These are phyloP conservation scores for Xestia c-nigrum DNA, from an alignment of 2,888 invertebrate genomes.

Conservation along the genomic window DNA sequence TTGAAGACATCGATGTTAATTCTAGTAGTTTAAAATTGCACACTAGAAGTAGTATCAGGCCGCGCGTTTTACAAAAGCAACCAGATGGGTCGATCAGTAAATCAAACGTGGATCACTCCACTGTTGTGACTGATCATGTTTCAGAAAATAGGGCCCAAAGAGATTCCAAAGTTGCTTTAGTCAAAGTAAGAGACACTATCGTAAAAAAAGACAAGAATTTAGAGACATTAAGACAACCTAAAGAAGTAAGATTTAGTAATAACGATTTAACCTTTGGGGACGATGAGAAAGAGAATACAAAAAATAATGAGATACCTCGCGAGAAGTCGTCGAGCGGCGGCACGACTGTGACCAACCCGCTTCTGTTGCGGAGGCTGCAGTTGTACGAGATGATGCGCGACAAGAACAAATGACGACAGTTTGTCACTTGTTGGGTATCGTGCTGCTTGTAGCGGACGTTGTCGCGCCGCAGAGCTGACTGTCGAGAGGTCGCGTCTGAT, in stretches of 20 bases:
- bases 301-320: neutral
- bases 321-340: neutral
- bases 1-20: conserved; percentile 1
- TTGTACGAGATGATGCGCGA: conserved; percentile 34
- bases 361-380: conserved; percentile 23
- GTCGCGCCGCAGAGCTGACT: neutral
- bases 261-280: neutral
- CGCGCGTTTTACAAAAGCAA: neutral
- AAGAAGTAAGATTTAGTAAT: neutral
- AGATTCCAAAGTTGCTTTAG: neutral
- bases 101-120: neutral
- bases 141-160: neutral
- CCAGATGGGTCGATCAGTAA: neutral
- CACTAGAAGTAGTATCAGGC: neutral
- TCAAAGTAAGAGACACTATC: neutral
- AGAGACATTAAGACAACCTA: neutral
- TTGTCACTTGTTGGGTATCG: neutral
- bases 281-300: neutral
- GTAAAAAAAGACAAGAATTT: conserved; percentile 2
- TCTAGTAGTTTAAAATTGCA: neutral
- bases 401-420: conserved; percentile 27
- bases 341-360: neutral
- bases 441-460: neutral
- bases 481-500: neutral
- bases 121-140: neutral